These are phyloP conservation scores for Polymixis flavicincta DNA, from an alignment of 2,888 invertebrate species.

Conservation along the genomic window DNA sequence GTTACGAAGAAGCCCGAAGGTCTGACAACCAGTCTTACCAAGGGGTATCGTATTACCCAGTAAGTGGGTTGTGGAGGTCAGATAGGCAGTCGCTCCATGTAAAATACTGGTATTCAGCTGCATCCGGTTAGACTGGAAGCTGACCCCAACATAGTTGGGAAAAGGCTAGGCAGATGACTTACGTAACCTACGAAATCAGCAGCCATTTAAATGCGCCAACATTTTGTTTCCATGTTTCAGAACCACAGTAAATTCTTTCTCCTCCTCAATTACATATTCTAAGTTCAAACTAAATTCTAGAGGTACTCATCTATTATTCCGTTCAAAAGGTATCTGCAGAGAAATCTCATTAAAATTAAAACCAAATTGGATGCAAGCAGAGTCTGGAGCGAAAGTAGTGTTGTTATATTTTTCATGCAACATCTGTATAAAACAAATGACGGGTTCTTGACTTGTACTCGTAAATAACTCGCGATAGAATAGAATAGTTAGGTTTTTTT, in stretches of 20 bases:
- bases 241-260: not conserved
- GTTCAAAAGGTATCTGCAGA: not conserved
- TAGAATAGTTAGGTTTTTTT: not conserved
- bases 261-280: not conserved
- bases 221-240: not conserved
- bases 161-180: too few relatives aligned
- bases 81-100: too few relatives aligned
- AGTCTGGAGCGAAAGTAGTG: slow-evolving; percentile 4
- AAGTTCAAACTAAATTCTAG: not conserved
- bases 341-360: slow-evolving; percentile 23
- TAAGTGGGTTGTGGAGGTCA: too few relatives aligned
- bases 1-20: too few relatives aligned
- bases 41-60: too few relatives aligned
- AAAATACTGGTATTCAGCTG: too few relatives aligned
- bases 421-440: not conserved
- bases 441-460: slow-evolving; percentile 28
- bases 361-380: slow-evolving; percentile 26
- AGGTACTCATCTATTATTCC: not conserved
- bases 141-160: too few relatives aligned
- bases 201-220: not conserved
- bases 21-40: too few relatives aligned
- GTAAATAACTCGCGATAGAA: slow-evolving; percentile 2
- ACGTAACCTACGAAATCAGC: not conserved
- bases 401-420: slow-evolving; percentile 14
- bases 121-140: too few relatives aligned